phyloP scores from a whole-genome alignment of 2,113 vertebrate genomes.

The Corythaeola cristata region DNA sequence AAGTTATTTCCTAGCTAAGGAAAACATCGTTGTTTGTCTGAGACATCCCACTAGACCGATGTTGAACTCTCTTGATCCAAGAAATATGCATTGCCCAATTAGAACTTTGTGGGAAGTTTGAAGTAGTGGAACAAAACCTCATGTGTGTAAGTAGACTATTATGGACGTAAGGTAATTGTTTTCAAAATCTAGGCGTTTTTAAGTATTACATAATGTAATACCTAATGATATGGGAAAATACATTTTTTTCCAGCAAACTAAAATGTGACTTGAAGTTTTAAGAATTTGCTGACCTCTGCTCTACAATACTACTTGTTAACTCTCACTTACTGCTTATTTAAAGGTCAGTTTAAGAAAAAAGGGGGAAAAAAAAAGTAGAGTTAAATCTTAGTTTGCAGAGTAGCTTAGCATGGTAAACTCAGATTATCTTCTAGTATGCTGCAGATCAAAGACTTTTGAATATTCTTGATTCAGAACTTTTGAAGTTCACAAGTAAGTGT shows the following conservation, averaged over 20 bases:
- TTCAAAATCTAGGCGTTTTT: neutral
- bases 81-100: neutral
- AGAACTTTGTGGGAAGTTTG: neutral
- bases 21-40: neutral
- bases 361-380: neutral
- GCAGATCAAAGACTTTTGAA: neutral
- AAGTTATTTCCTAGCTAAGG: neutral
- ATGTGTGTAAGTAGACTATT: neutral
- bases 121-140: neutral
- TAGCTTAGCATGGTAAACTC: neutral
- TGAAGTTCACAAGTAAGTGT: neutral
- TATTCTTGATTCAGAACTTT: neutral
- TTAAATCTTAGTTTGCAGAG: neutral
- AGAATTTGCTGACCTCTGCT: neutral
- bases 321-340: neutral
- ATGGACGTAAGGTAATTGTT: neutral
- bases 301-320: neutral
- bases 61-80: neutral
- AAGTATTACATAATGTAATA: neutral
- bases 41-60: neutral
- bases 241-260: neutral
- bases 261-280: neutral
- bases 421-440: neutral
- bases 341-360: neutral
- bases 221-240: neutral